phyloP scores from a whole-genome alignment of 2,113 vertebrate species.

The Orthonyx spaldingii region DNA sequence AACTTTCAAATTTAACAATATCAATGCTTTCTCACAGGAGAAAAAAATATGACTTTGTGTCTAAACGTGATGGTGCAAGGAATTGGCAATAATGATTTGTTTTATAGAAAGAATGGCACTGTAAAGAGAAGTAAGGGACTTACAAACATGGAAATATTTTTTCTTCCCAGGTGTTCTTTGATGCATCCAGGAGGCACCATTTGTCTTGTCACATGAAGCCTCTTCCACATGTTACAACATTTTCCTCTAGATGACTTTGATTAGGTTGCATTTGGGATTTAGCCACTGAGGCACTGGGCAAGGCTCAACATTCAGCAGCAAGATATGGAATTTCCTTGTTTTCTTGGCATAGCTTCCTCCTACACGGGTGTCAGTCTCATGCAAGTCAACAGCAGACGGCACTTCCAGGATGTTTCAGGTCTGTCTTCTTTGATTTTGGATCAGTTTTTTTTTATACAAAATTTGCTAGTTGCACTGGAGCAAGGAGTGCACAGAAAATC shows the following conservation, averaged over 20 bases:
- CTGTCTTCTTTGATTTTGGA: not conserved
- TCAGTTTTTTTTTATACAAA: not conserved
- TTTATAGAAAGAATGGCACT: not conserved
- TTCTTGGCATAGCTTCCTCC: not conserved
- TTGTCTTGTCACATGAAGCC: not conserved
- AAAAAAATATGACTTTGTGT: not conserved
- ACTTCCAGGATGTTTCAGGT: not conserved
- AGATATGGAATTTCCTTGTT: not conserved
- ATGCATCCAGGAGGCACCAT: not conserved
- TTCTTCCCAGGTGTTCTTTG: not conserved
- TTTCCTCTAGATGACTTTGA: not conserved
- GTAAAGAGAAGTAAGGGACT: not conserved
- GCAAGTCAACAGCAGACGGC: not conserved
- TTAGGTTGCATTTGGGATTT: not conserved
- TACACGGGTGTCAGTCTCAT: not conserved
- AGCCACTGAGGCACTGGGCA: not conserved
- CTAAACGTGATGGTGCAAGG: not conserved
- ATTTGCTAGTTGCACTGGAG: not conserved
- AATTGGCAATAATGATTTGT: not conserved
- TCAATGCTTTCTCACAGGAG: not conserved
- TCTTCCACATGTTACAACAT: not conserved
- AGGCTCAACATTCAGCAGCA: not conserved
- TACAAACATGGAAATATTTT: not conserved
- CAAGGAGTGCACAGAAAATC: not conserved
- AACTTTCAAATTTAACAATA: not conserved